Evolutionary conservation across 92 coral and sea anemone genomes (phyloP).

Genomic region (Chrysogorgia sp.): DNA sequence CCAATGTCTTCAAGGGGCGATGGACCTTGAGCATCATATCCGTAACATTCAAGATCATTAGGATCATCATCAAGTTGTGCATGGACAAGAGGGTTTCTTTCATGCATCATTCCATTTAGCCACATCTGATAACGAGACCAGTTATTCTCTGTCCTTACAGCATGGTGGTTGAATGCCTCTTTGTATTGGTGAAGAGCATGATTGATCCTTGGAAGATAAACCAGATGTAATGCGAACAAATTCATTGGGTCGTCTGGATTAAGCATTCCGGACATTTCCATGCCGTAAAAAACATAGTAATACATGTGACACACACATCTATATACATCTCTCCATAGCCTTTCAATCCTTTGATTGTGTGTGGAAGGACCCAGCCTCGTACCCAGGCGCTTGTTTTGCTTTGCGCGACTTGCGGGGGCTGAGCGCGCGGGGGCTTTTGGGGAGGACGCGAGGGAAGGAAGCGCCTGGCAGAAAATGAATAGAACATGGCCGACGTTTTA

Average conservation of each 20-base stretch:
- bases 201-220: slow-evolving; percentile 57
- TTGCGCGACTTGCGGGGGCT: no score
- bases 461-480: no score
- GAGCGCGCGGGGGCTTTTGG: no score
- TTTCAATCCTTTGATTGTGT: no score
- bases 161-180: slow-evolving; percentile 64
- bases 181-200: slow-evolving; percentile 51
- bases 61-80: slow-evolving; percentile 63
- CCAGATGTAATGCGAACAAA: slow-evolving; percentile 59
- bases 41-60: slow-evolving; percentile 61
- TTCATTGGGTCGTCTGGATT: slow-evolving; percentile 56
- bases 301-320: slow-evolving; percentile 64
- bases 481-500: no score
- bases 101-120: slow-evolving; percentile 72
- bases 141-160: slow-evolving; percentile 62
- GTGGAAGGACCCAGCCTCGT: no score
- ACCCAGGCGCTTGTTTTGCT: no score
- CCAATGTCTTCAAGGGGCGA: slow-evolving; percentile 54
- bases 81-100: slow-evolving; percentile 62
- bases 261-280: slow-evolving; percentile 60
- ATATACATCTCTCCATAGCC: slow-evolving; percentile 66
- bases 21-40: slow-evolving; percentile 61
- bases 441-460: no score
- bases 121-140: slow-evolving; percentile 78
- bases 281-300: slow-evolving; percentile 63